Conservation (phyloP, 2,797 vertebrate genomes). For the Poeciliopsis presidionis region DNA sequence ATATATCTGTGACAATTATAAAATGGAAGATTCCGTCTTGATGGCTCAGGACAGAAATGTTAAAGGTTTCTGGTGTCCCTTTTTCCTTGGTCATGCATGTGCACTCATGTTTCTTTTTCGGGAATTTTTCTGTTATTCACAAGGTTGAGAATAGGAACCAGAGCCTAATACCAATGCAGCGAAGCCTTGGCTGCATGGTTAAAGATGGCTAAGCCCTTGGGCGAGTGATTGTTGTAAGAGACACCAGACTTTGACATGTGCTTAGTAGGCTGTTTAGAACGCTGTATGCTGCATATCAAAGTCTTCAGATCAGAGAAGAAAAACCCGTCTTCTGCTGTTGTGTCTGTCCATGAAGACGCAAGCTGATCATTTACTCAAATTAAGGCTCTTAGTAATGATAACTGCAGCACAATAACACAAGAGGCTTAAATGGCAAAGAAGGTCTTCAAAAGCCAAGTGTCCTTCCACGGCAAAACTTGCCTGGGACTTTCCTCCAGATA, state of each 20-base stretch:
- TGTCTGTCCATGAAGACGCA: neutral
- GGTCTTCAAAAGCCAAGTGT: neutral
- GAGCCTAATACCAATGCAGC: neutral
- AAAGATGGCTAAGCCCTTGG: neutral
- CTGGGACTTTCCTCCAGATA: neutral
- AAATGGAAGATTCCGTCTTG: neutral
- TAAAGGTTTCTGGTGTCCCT: slow-evolving; percentile 16
- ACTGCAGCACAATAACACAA: neutral
- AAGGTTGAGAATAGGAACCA: neutral
- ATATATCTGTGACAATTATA: neutral
- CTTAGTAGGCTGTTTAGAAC: neutral
- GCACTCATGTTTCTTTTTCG: neutral
- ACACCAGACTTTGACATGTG: neutral
- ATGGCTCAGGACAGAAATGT: slow-evolving; percentile 11
- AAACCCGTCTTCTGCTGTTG: neutral
- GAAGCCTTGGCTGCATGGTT: neutral
- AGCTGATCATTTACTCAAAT: neutral
- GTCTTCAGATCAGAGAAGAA: neutral
- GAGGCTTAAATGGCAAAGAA: neutral
- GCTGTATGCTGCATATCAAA: neutral
- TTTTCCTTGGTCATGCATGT: neutral
- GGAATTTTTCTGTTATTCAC: neutral
- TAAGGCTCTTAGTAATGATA: neutral
- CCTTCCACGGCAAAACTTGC: neutral
- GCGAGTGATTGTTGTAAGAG: neutral